phyloP scores from a whole-genome alignment of 2,113 vertebrate genomes.

The Jaculus jaculus region DNA sequence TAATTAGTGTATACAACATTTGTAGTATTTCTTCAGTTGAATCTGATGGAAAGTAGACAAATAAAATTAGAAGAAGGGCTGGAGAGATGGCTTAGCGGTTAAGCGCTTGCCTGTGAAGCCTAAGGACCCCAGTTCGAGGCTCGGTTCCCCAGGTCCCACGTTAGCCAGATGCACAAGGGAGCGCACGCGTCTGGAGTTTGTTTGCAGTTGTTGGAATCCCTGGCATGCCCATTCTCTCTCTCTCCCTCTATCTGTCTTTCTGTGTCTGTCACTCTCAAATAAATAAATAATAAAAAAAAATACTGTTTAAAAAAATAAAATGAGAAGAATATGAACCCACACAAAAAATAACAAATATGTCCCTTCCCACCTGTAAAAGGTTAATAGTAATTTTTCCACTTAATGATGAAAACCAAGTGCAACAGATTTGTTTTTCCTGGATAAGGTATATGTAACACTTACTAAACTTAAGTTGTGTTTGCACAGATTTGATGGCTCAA shows the following conservation, averaged over 20 bases:
- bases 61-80: conserved; percentile 17
- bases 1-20: background rate
- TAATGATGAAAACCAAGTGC: background rate
- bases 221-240: too few species aligned
- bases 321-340: background rate
- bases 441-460: background rate
- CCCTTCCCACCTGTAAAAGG: background rate
- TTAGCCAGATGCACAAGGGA: too few species aligned
- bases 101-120: too few species aligned
- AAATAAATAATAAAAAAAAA: too few species aligned
- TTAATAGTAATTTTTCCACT: background rate
- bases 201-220: too few species aligned
- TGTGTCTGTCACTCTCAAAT: too few species aligned
- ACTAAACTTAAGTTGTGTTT: conserved; percentile 16
- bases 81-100: too few species aligned
- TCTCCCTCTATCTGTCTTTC: too few species aligned
- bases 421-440: background rate
- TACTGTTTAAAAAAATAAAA: too few species aligned
- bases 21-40: background rate
- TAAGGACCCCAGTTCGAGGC: too few species aligned
- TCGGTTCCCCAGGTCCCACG: too few species aligned
- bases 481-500: background rate
- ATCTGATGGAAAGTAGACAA: background rate
- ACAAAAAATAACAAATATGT: background rate
- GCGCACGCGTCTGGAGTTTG: too few species aligned